Base-by-base conservation (phyloP, 2,113 vertebrate genomes). In the Bubo scandiacus region DNA sequence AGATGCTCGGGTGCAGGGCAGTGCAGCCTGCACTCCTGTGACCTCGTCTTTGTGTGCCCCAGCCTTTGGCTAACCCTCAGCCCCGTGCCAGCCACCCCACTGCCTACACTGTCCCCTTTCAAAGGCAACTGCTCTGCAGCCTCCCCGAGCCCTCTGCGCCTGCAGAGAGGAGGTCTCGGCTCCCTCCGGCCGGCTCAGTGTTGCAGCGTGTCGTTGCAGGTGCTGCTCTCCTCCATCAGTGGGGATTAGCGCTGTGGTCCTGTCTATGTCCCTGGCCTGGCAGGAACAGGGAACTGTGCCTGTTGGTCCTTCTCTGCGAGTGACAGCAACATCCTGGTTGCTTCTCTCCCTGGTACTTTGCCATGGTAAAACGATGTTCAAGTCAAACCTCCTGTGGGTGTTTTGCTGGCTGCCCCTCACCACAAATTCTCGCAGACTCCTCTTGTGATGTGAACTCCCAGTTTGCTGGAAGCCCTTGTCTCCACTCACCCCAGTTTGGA, bases 181-280 rank as follows among this genome's bases (percentile, higher is more conserved):
- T 0, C 40, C 34, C 62, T 45, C 34, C 0, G 3, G 43, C 32
- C 3, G 0, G 45, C 51, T 77, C 62, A 2, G 43, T 4, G 10
- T 4, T 20, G 47, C 68, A 12, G 55, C 2, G 55, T 61, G 45
- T 47, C 3, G 49, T 30, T 93, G 92, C 83, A 96, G 77, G 72
- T 71, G 9, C 94, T 68, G 65, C 73, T 72, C 55, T 63, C 65
- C 57, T 89, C 77, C 75, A 8, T 86, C 70, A 16, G 8, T 1
- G 0, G 1, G 57, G 61, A 47, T 75, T 47, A 89, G 84, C 2
- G 1, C 87, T 89, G 73, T 84, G 65, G 9, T 72, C 79, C 79
- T 87, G 63, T 21, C 70, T 65, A 2, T 54, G 57, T 55, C 70
- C 52, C 66, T 49, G 71, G 49, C 27, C 78, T 20, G 22, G 49